Evolutionary conservation across 2,888 invertebrate species (phyloP), one percentile per base, ranked within the genome.

Genomic region (Trachelus troglodyta): DNA sequence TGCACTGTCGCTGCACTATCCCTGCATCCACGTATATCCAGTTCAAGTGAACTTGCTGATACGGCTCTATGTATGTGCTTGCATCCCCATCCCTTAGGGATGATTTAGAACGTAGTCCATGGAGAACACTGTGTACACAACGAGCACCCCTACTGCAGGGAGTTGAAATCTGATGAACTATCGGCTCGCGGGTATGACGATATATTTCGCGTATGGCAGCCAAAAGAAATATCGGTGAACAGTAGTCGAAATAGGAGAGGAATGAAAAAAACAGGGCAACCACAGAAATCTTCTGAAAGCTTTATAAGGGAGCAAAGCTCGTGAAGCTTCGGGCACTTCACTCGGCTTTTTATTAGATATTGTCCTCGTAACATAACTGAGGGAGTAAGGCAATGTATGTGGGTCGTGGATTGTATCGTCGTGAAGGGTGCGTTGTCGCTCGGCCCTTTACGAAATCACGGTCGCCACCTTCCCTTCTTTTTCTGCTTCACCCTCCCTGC

Each of bases 261-360:
- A 23, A 56, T 2, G 56, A 23, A 56, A 9, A 56, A 56, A 56
- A 9, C 23, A 23, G 56, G 56, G 56, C 9, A 56, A 56, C 56
- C 56, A 69, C 69, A 69, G 80, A 80, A 81, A 83, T 83, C 76
- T 56, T 23, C 11, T 75, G 34, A 79, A 80, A 78, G 81, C 83
- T 85, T 83, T 81, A 81, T 79, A 83, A 76, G 71, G 56, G 69
- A 33, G 75, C 78, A 76, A 77, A 82, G 74, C 79, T 79, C 74
- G 34, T 33, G 79, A 37, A 80, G 76, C 81, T 81, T 76, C 75
- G 71, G 77, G 83, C 82, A 84, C 84, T 85, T 85, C 81, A 76
- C 77, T 80, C 79, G 79, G 82, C 81, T 82, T 88, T 87, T 87
- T 89, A 89, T 89, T 88, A 88, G 87, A 87, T 87, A 88, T 88